Base-by-base conservation (phyloP, 2,888 invertebrate species). In the Sarcophaga caerulescens region DNA sequence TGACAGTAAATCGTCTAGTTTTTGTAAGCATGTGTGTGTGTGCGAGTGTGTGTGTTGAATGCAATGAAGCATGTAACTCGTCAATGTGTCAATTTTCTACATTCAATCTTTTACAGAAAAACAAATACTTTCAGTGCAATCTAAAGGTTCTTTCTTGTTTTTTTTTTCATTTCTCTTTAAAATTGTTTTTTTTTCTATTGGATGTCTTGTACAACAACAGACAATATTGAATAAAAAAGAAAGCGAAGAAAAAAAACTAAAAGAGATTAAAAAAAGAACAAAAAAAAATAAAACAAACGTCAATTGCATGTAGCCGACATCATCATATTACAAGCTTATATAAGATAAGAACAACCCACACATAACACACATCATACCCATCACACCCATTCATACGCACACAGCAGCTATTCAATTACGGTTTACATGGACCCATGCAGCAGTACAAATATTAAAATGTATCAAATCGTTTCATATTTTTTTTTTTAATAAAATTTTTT, bases 1-100 rank as follows among this genome's bases (percentile, higher is more conserved):
- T 89, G 90, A 89, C 90, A 90, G 89, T 73, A 81, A 85, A 85
- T 75, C 69, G 75, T 85, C 71, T 77, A 12, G 60, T n/a, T 35
- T 11, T 23, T 68, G 17, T 66, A 44, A 59, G 59, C 21, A 68
- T 70, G 65, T 70, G 69, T 70, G 65, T 80, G 76, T 80, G 71
- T 66, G 71, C 76, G 12, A 11, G 45, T 45, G 12, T 63, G 35
- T 57, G 12, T 19, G 65, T 52, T 25, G 60, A 47, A 60, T 57
- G 71, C 77, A 78, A 44, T 70, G 73, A 81, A 69, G 74, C 77
- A 70, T 70, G 75, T 75, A 81, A 87, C 81, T 82, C 82, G 82
- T 81, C 87, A 87, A 84, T 84, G 84, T 86, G 86, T 81, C 81
- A 84, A 86, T 86, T 84, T 81, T 75, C 44, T 81, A 84, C 81